Conservation (phyloP, 2,888 invertebrate species). For the Synanthedon tipuliformis region DNA sequence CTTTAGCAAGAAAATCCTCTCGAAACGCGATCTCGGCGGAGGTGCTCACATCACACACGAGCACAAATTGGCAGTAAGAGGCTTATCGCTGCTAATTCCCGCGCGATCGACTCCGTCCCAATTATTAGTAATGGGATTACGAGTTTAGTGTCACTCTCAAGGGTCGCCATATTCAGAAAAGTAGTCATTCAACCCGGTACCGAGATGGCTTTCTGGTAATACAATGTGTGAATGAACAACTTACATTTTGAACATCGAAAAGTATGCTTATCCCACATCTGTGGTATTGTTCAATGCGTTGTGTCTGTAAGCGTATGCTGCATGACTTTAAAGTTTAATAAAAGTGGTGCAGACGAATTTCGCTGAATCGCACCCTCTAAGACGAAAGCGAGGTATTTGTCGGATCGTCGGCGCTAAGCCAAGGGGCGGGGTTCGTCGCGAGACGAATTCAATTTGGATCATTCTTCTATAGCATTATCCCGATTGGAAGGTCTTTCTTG, state of each 20-base stretch:
- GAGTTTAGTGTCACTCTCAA: slow-evolving; percentile 17
- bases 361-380: slow-evolving; percentile 51
- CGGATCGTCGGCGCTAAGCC: slow-evolving; percentile 19
- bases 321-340: slow-evolving; percentile 38
- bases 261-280: too few species aligned
- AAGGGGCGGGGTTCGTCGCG: slow-evolving; percentile 24
- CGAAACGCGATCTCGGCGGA: slow-evolving; percentile 8
- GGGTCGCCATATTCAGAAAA: neutral
- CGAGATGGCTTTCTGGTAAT: too few species aligned
- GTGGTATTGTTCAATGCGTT: too few species aligned
- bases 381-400: slow-evolving; percentile 32
- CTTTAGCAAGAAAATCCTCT: neutral
- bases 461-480: slow-evolving; percentile 62
- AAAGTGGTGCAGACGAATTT: slow-evolving; percentile 43
- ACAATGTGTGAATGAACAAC: too few species aligned
- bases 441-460: slow-evolving; percentile 63
- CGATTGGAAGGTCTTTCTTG: slow-evolving; percentile 43
- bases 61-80: slow-evolving; percentile 24
- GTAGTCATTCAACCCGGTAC: neutral
- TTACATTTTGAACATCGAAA: too few species aligned
- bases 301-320: too few species aligned
- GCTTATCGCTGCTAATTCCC: slow-evolving; percentile 26
- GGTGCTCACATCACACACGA: slow-evolving; percentile 12
- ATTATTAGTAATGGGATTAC: slow-evolving; percentile 26
- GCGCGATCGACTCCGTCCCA: slow-evolving; percentile 13